These are phyloP conservation scores for Catocala sponsa DNA, from an alignment of 2,888 invertebrate species.

Conservation along the genomic window DNA sequence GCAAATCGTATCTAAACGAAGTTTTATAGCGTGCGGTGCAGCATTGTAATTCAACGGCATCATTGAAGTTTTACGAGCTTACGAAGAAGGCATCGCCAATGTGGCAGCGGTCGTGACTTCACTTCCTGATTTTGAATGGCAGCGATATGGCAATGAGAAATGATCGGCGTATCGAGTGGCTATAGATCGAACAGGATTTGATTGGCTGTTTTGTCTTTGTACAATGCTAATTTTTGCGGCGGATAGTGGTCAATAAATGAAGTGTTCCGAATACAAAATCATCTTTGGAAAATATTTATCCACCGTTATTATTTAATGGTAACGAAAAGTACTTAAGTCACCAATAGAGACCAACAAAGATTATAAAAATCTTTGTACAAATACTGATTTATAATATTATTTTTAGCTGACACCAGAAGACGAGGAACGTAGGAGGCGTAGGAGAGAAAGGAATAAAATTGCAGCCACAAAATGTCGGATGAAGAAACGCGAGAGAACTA, in stretches of 20 bases:
- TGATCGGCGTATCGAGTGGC: slow-evolving; percentile 56
- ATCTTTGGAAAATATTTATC: too few species aligned
- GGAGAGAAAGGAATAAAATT: slow-evolving; percentile 97
- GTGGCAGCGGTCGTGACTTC: slow-evolving; percentile 73
- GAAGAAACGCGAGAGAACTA: slow-evolving; percentile 96
- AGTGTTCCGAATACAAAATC: background rate
- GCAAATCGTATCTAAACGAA: slow-evolving; percentile 73
- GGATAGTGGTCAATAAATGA: slow-evolving; percentile 10
- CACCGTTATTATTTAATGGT: too few species aligned
- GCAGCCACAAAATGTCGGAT: slow-evolving; percentile 98
- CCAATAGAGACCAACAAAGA: too few species aligned
- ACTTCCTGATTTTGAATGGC: slow-evolving; percentile 77
- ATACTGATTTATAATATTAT: background rate
- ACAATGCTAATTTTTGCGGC: slow-evolving; percentile 33
- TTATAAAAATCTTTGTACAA: background rate
- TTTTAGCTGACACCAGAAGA: slow-evolving; percentile 95
- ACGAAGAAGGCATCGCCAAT: slow-evolving; percentile 82
- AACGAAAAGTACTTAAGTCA: too few species aligned
- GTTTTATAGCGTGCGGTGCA: slow-evolving; percentile 66
- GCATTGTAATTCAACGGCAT: slow-evolving; percentile 83
- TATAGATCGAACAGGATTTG: slow-evolving; percentile 33
- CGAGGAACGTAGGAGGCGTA: slow-evolving; percentile 94
- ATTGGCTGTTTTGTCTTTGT: slow-evolving; percentile 45
- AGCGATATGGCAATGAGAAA: slow-evolving; percentile 71
- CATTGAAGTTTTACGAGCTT: slow-evolving; percentile 84